Base-by-base conservation (phyloP, 2,113 vertebrate genomes). In the Rattus rattus region DNA sequence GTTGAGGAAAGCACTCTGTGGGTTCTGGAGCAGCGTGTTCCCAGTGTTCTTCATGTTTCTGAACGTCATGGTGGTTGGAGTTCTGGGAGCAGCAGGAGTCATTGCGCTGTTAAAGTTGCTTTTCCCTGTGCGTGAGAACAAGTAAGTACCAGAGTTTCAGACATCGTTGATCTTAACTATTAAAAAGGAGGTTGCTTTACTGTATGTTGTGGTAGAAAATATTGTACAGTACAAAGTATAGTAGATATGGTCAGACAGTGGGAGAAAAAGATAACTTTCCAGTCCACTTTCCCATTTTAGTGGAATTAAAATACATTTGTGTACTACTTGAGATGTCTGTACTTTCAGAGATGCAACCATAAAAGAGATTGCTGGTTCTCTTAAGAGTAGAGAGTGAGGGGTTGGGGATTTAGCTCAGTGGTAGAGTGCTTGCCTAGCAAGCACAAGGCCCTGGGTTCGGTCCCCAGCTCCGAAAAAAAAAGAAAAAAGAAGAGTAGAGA, bases 11-110 rank as follows among this genome's bases (percentile, higher is more conserved):
- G 97, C 98, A 1, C 98, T 99, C 80, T 99, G 98, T 72, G 96
- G 72, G 70, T 99, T 99, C 98, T 99, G 99, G 99, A 98, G 98
- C 20, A 98, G 97, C 3, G 98, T 99, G 19, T 98, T 99, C 92
- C 99, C 99, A 0, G 97, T 99, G n/a, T 99, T 99, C 98, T 99
- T 99, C 89, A 98, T 99, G 98, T 92, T 99, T 49, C 98, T 99
- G 98, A 99, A 99, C 89, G 99, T 99, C 88, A 98, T 99, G 84
- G 98, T 99, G 90, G 99, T 99, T 61, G 99, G 99, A 88, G 97
- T 99, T 12, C 97, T 98, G 2, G 99, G 99, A 95, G 99, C 99
- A 56, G 98, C 98, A 4, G 98, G 99, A 97, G 98, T 99, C 72
- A 98, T 99, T 96, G 99, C 98, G 97, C 97, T 99, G 92, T 96